Base-by-base conservation (phyloP, 2,797 vertebrate species). In the Coregonus sp. region DNA sequence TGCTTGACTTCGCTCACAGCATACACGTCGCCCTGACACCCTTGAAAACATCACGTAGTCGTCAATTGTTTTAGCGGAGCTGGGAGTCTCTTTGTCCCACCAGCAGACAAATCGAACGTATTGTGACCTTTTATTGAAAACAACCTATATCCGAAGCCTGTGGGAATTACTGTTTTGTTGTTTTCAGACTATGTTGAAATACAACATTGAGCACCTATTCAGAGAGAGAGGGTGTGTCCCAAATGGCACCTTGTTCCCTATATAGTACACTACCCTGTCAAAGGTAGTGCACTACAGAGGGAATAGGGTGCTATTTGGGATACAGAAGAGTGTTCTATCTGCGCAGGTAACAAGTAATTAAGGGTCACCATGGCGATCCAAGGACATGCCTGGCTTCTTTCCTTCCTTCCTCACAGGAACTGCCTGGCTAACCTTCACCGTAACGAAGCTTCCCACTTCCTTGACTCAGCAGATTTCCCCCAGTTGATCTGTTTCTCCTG, bases 311-410 rank as follows among this genome's bases (percentile, higher is more conserved):
- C 9, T 47, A 63, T 63, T 63, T 63, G 59, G n/a, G 20, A 25
- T 63, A 6, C 1, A 63, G 59, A 2, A 47, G 40, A 11, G 59
- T 25, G 59, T 63, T 63, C 59, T 25, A 25, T 63, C 20, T 63
- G 59, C 4, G 20, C 75, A 65, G 80, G 76, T 81, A 71, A 81
- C 70, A 73, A 74, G 78, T 88, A 88, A 91, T 91, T 91, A 89
- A 82, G 81, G 72, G 84, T 80, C 78, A 87, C 84, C 86, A 86
- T 81, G 63, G 86, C 71, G 2, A 16, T 77, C 79, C 73, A 74
- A 83, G 83, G 82, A 85, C 84, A 72, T 79, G 72, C 76, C 74
- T 71, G 67, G 31, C 15, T 33, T 70, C 63, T 54, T 61, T 29
- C 40, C 40, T 47, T 16, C 47, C 50, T 31, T 54, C 33, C 65